A percentile compares a stretch with the other conserved stretches of the same genome.
Conservation (phyloP, 2,113 vertebrate genomes). For the Xenopus borealis region DNA sequence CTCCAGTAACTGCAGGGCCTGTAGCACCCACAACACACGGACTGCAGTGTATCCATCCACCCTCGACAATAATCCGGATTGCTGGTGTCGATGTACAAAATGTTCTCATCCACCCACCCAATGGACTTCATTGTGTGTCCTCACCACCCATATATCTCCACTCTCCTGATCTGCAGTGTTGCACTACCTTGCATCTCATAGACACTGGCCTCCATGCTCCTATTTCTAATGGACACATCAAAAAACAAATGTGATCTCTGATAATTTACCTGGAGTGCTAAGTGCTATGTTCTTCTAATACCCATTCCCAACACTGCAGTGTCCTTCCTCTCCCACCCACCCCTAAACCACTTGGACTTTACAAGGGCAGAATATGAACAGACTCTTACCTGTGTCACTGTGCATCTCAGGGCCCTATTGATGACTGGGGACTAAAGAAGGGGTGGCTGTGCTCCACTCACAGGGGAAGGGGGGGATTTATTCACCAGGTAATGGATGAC, state of each 20-base stretch:
- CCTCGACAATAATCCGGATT: slow-evolving; percentile 11
- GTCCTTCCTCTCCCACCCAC: background rate
- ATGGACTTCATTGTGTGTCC: slow-evolving; percentile 10
- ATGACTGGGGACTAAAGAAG: slow-evolving; percentile 4
- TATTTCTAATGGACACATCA: no score
- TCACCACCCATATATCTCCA: background rate
- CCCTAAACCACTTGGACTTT: slow-evolving; percentile 14
- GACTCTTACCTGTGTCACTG: slow-evolving; percentile 19
- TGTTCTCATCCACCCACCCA: background rate
- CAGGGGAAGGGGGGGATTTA: background rate
- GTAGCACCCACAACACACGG: background rate
- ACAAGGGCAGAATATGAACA: background rate
- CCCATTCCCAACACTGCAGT: background rate
- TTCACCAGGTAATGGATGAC: background rate
- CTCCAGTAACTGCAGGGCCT: background rate
- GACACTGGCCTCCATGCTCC: background rate
- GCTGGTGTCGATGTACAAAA: background rate
- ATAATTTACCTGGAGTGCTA: no score
- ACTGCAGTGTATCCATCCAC: slow-evolving; percentile 22
- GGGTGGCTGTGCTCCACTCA: background rate
- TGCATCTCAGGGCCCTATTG: slow-evolving; percentile 18
- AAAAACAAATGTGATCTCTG: no score
- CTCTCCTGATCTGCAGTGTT: slow-evolving; percentile 4
- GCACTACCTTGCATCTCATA: background rate
- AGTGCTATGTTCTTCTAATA: no score